Conservation (phyloP, 2,113 vertebrate species). For the Anguilla japonica region DNA sequence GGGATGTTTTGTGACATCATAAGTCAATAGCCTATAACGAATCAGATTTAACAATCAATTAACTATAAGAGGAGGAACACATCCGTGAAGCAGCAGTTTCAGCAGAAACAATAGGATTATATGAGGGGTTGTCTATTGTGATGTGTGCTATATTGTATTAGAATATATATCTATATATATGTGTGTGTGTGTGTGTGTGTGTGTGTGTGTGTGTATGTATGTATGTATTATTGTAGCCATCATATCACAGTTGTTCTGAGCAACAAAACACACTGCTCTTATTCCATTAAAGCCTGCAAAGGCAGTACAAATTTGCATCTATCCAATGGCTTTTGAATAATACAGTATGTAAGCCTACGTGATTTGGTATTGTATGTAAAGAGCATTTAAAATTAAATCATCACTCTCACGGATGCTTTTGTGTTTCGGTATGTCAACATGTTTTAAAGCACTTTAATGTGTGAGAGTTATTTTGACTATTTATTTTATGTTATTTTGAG, state of each 20-base stretch:
- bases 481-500: too few species aligned
- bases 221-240: not conserved
- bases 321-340: not conserved
- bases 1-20: constrained; percentile 11
- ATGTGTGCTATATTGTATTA: not conserved
- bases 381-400: not conserved
- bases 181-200: too few species aligned
- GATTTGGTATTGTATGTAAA: not conserved
- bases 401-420: not conserved
- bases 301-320: not conserved
- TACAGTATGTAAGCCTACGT: not conserved
- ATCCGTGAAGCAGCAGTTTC: not conserved
- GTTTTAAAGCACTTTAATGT: not conserved
- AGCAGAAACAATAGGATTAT: not conserved
- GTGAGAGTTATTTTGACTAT: not conserved
- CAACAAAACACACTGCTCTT: constrained; percentile 7
- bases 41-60: constrained; percentile 6
- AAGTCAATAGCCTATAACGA: constrained; percentile 15
- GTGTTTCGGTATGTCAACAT: not conserved
- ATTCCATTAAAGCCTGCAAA: not conserved
- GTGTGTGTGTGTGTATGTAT: not conserved
- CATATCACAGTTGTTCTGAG: not conserved
- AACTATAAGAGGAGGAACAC: not conserved
- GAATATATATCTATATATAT: too few species aligned
- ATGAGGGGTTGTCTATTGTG: not conserved